Percentiles rank a stretch among this genome's conserved stretches.
Evolutionary conservation across 2,113 vertebrate species (phyloP).

Genomic region (Rhegmatorhina hoffmannsi): DNA sequence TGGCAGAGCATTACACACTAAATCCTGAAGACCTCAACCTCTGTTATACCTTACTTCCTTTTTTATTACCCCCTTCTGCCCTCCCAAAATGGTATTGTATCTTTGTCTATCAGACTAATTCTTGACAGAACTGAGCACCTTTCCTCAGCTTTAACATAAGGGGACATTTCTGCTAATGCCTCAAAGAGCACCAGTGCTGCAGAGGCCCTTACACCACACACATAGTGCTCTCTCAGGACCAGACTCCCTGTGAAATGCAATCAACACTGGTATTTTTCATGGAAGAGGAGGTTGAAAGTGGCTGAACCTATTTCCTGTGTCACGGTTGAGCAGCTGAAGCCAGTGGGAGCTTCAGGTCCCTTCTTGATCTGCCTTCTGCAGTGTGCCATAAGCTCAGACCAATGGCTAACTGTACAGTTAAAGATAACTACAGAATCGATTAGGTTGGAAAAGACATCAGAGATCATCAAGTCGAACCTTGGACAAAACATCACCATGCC

Average conservation of each 20-base stretch:
- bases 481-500: not conserved
- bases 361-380: not conserved
- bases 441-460: not conserved
- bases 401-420: not conserved
- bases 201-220: not conserved
- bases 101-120: not conserved
- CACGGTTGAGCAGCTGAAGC: not conserved
- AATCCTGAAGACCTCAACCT: not conserved
- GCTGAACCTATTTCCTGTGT: not conserved
- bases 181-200: not conserved
- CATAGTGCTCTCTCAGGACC: not conserved
- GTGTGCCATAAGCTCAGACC: not conserved
- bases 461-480: not conserved
- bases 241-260: not conserved
- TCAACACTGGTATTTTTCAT: not conserved
- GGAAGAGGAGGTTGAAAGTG: not conserved
- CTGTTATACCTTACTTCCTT: accelerated
- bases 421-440: not conserved
- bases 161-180: not conserved
- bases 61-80: not conserved
- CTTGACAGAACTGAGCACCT: not conserved
- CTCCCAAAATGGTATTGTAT: not conserved
- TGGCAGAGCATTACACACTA: not conserved
- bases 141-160: not conserved
- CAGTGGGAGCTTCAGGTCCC: not conserved